phyloP scores from a whole-genome alignment of 2,797 vertebrate genomes.

The Cyclopterus lumpus region DNA sequence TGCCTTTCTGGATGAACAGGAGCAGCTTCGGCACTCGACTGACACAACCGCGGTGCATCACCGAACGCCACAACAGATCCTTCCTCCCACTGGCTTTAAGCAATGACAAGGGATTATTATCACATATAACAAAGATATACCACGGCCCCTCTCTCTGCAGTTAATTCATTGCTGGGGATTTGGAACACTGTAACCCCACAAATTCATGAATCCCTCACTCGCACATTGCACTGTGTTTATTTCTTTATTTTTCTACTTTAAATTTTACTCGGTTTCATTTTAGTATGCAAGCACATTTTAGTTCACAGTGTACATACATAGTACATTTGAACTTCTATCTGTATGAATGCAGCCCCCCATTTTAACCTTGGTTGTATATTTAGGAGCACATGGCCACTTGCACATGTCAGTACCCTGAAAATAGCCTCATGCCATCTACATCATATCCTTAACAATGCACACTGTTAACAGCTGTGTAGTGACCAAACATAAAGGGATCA shows the following conservation, averaged over 20 bases:
- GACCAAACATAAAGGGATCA: slow-evolving; percentile 4
- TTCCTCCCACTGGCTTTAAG: neutral
- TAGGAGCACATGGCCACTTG: neutral
- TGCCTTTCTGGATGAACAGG: neutral
- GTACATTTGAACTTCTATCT: neutral
- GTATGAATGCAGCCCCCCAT: neutral
- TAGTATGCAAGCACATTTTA: neutral
- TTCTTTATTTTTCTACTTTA: neutral
- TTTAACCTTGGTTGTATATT: neutral
- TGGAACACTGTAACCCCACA: neutral
- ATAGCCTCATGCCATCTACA: neutral
- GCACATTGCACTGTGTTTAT: neutral
- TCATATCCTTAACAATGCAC: slow-evolving; percentile 15
- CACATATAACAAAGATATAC: neutral
- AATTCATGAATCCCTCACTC: too few relatives aligned
- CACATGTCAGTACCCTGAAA: slow-evolving; percentile 8
- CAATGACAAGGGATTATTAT: slow-evolving; percentile 1
- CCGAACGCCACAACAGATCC: neutral
- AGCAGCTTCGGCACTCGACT: neutral
- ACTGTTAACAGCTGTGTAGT: slow-evolving; percentile 31
- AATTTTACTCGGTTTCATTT: neutral
- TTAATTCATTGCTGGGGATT: neutral
- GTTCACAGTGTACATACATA: neutral
- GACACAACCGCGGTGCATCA: neutral
- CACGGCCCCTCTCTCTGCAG: neutral